phyloP scores from a whole-genome alignment of 2,113 vertebrate species.

The Xyliphius kryptos region DNA sequence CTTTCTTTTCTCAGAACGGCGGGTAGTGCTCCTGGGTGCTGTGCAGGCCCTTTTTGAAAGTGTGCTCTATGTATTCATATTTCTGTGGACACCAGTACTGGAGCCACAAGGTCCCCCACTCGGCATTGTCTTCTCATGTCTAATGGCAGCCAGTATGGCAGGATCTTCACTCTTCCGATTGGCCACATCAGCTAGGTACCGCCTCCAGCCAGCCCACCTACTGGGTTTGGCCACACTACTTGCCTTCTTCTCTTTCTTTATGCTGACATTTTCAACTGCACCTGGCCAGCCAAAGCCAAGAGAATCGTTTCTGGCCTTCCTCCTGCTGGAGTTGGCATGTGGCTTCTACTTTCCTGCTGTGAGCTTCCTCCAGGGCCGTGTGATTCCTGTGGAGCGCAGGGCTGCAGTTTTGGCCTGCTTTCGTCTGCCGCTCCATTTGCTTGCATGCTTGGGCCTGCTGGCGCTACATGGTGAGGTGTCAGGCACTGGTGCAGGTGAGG shows the following conservation, averaged over 20 bases:
- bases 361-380: conserved; percentile 79
- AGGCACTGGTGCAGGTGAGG: conserved; percentile 71
- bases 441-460: conserved; percentile 82
- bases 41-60: conserved; percentile 91
- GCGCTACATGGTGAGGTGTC: conserved; percentile 81
- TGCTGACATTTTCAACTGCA: conserved; percentile 83
- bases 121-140: conserved; percentile 82
- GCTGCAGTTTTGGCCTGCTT: conserved; percentile 81
- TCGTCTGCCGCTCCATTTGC: conserved; percentile 78
- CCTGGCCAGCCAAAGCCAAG: conserved; percentile 76
- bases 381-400: conserved; percentile 80
- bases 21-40: conserved; percentile 78
- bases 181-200: conserved; percentile 76
- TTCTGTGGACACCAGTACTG: conserved; percentile 91
- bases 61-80: conserved; percentile 88
- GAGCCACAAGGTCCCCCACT: conserved; percentile 81
- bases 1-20: conserved; percentile 77
- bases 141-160: conserved; percentile 84
- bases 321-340: conserved; percentile 81
- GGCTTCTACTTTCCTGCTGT: conserved; percentile 90
- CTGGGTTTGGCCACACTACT: conserved; percentile 81
- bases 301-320: conserved; percentile 85
- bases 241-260: conserved; percentile 85
- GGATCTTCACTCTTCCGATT: conserved; percentile 80
- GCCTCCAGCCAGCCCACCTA: conserved; percentile 80